Conservation (phyloP, 2,797 vertebrate species). For the Arrhamphus sclerolepis region DNA sequence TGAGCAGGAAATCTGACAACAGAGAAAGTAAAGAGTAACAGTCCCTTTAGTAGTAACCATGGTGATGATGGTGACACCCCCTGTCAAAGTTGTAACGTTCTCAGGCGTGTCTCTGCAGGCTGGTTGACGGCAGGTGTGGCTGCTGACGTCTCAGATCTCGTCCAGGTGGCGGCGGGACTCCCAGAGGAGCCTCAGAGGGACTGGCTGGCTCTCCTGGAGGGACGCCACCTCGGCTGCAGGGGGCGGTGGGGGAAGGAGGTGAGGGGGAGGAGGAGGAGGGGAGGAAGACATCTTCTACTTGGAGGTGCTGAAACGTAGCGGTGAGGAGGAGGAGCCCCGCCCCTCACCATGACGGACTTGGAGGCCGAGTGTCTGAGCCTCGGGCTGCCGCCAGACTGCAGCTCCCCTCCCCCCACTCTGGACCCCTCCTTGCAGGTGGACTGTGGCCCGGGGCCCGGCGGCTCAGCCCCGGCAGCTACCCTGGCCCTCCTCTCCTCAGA, state of each 20-base stretch:
- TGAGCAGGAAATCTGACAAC: no score
- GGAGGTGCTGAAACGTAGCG: conserved; percentile 10
- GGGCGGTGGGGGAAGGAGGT: conserved; percentile 1
- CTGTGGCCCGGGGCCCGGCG: conserved; percentile 34
- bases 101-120: conserved; percentile 29
- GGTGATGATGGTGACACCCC: no score
- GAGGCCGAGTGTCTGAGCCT: conserved; percentile 78
- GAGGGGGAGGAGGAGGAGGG: conserved; percentile 3
- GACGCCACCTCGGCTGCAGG: conserved; percentile 6
- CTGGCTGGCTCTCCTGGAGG: conserved; percentile 15
- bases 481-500: conserved; percentile 76
- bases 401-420: conserved; percentile 64
- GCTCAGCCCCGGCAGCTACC: conserved; percentile 31
- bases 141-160: conserved; percentile 36
- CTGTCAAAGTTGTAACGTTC: no score
- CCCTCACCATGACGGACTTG: conserved; percentile 78
- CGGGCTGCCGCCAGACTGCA: conserved; percentile 69
- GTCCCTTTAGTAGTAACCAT: no score
- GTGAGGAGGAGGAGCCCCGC: conserved; percentile 50
- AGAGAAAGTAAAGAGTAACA: no score
- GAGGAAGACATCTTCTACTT: conserved; percentile 1
- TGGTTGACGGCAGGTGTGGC: conserved; percentile 38
- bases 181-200: conserved; percentile 35
- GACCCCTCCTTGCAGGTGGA: conserved; percentile 67
- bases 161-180: not conserved